Evolutionary conservation across 2,888 invertebrate species (phyloP).

Genomic region (Himalopsyche tibetana): DNA sequence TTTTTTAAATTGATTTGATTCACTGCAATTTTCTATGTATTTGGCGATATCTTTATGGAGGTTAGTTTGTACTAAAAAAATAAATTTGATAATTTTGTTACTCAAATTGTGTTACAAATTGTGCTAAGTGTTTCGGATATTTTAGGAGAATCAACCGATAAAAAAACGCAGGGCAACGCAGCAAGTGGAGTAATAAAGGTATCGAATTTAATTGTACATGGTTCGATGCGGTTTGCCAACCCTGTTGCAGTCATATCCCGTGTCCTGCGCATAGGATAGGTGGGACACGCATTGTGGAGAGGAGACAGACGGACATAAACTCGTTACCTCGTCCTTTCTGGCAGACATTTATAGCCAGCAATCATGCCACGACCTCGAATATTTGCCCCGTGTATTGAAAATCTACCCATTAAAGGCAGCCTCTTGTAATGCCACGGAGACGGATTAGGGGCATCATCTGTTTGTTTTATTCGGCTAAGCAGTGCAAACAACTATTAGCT

Average conservation of each 20-base stretch:
- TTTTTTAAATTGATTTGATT: no score
- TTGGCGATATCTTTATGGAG: no score
- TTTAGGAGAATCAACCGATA: no score
- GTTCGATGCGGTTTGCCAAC: not conserved
- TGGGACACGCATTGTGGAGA: slow-evolving; percentile 30
- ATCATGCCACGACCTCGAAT: slow-evolving; percentile 30
- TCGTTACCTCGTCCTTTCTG: slow-evolving; percentile 24
- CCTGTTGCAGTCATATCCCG: slow-evolving; percentile 12
- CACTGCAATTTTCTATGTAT: no score
- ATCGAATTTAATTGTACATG: no score
- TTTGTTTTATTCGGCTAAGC: slow-evolving; percentile 12
- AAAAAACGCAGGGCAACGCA: no score
- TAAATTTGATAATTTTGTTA: no score
- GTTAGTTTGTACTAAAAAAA: no score
- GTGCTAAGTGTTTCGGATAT: no score
- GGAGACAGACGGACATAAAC: slow-evolving; percentile 27
- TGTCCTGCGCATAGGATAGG: not conserved
- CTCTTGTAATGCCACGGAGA: slow-evolving; percentile 1
- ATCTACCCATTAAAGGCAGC: not conserved
- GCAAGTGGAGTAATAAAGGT: no score
- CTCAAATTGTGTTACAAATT: no score
- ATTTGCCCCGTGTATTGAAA: slow-evolving; percentile 30
- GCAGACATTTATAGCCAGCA: slow-evolving; percentile 12
- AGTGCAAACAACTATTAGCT: slow-evolving; percentile 9
- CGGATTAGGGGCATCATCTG: not conserved